phyloP scores from a whole-genome alignment of 2,888 invertebrate genomes.

The Coleophora deauratella region DNA sequence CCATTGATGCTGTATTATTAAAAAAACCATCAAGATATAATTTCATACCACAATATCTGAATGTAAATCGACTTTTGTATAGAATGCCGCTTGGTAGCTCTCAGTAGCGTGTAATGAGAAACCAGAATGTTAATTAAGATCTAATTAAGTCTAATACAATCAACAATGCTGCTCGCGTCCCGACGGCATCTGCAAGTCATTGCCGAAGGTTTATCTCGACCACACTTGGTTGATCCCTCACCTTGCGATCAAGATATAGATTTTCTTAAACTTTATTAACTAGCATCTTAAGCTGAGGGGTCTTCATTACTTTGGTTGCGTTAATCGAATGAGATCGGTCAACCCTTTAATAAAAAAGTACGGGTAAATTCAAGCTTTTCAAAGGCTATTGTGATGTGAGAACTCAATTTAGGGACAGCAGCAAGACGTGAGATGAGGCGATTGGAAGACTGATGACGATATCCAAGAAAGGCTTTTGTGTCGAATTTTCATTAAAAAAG shows the following conservation, averaged over 20 bases:
- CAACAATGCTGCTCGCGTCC: slow-evolving; percentile 70
- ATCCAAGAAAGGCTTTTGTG: slow-evolving; percentile 37
- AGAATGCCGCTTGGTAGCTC: slow-evolving; percentile 54
- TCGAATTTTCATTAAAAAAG: too few species aligned
- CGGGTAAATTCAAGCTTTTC: slow-evolving; percentile 61
- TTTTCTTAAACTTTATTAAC: too few species aligned
- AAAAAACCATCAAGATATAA: slow-evolving; percentile 28
- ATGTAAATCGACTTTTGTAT: slow-evolving; percentile 60
- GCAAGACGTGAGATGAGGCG: slow-evolving; percentile 43
- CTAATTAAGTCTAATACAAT: slow-evolving; percentile 74
- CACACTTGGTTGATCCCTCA: slow-evolving; percentile 41
- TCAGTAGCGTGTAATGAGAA: slow-evolving; percentile 72
- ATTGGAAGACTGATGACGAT: slow-evolving; percentile 53
- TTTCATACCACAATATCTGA: slow-evolving; percentile 24
- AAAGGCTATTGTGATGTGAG: slow-evolving; percentile 66
- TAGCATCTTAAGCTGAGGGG: slow-evolving; percentile 13
- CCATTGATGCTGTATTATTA: slow-evolving; percentile 20
- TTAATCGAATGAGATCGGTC: slow-evolving; percentile 70
- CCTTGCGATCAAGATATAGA: slow-evolving; percentile 24
- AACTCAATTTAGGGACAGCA: slow-evolving; percentile 66
- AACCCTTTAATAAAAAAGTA: slow-evolving; percentile 72
- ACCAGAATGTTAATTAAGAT: slow-evolving; percentile 73
- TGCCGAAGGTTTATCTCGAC: slow-evolving; percentile 43
- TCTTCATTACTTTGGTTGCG: slow-evolving; percentile 39
- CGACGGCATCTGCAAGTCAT: slow-evolving; percentile 69